Evolutionary conservation across 1,140 invertebrate species (phyloP).

Genomic region (Cherax destructor): DNA sequence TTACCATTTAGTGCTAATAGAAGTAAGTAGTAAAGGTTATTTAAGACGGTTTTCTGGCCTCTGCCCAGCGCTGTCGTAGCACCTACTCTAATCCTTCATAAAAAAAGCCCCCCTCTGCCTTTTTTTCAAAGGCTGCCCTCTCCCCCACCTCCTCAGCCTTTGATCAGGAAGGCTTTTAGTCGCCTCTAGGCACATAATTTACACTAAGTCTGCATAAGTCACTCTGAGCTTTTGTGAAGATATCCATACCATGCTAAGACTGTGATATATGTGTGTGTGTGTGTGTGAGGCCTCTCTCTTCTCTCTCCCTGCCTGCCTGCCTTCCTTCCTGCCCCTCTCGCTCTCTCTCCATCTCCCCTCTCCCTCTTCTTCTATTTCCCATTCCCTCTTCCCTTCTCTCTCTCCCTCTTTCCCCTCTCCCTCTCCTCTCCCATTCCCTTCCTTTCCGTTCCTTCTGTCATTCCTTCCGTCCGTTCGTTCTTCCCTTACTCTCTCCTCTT

Average conservation of each 20-base stretch:
- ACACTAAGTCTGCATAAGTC: conserved; percentile 63
- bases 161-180: conserved; percentile 41
- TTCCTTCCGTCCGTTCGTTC: too few relatives aligned
- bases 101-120: too few relatives aligned
- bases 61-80: too few relatives aligned
- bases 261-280: conserved; percentile 41
- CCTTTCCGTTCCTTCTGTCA: too few relatives aligned
- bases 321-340: conserved; percentile 25
- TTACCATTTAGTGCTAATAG: too few relatives aligned
- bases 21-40: too few relatives aligned
- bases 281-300: too few relatives aligned
- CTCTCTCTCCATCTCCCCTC: not conserved
- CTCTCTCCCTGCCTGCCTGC: not conserved
- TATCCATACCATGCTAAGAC: conserved; percentile 59
- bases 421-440: too few relatives aligned
- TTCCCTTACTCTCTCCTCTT: too few relatives aligned
- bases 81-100: too few relatives aligned
- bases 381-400: not conserved
- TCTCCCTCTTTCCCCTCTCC: not conserved
- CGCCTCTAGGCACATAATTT: conserved; percentile 55
- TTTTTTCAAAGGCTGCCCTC: too few relatives aligned
- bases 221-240: conserved; percentile 60
- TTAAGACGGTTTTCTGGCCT: too few relatives aligned
- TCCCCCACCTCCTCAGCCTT: not conserved
- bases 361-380: not conserved